Evolutionary conservation across 2,797 vertebrate species (phyloP).

Genomic region (Macrochelys suwanniensis): DNA sequence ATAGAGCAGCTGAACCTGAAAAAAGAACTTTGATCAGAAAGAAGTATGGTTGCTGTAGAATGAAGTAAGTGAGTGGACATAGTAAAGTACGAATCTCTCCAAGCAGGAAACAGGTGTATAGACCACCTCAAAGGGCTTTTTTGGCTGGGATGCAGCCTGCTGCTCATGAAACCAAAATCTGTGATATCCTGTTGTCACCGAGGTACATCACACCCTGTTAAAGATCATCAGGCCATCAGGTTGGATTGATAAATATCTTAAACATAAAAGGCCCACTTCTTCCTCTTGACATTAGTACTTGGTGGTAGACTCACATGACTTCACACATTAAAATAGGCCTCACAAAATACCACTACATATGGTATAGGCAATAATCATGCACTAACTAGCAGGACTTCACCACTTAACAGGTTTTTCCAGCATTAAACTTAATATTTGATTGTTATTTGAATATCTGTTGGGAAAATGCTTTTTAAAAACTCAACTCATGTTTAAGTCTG

Average conservation of each 20-base stretch:
- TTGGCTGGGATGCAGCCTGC: not conserved
- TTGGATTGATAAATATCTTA: not conserved
- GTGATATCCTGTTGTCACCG: not conserved
- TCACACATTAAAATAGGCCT: not conserved
- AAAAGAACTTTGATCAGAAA: not conserved
- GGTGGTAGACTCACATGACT: not conserved
- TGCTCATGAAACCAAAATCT: not conserved
- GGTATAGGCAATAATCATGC: not conserved
- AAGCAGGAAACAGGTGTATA: not conserved
- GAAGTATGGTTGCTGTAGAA: not conserved
- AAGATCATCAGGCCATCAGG: not conserved
- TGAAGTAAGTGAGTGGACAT: not conserved
- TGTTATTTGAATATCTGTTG: not conserved
- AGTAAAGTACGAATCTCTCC: not conserved
- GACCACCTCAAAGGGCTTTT: not conserved
- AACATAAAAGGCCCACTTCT: not conserved
- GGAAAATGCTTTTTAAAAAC: not conserved
- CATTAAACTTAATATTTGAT: not conserved
- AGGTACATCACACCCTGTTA: not conserved
- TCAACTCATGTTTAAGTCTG: not conserved
- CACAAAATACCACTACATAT: not conserved
- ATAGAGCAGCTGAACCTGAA: not conserved
- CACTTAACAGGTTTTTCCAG: not conserved
- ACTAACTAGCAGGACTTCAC: not conserved
- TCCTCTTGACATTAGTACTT: not conserved